phyloP scores from a whole-genome alignment of 2,113 vertebrate species.

The Gasterosteus aculeatus region DNA sequence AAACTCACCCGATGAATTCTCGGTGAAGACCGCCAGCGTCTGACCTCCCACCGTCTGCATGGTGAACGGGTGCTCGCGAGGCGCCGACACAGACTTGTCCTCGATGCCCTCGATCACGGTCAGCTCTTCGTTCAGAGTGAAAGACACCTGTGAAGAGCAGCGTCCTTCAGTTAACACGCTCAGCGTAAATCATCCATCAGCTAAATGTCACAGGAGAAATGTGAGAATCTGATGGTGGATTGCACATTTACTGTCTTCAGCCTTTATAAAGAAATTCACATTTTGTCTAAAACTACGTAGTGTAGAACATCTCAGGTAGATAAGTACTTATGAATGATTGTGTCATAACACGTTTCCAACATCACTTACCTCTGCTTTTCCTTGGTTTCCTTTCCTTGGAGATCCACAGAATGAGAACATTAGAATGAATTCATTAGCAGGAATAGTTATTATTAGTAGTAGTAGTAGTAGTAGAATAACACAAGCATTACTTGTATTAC shows the following conservation, averaged over 20 bases:
- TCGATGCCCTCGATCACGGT: constrained; percentile 88
- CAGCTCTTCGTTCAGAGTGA: constrained; percentile 96
- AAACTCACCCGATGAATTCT: constrained; percentile 88
- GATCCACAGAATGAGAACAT: constrained; percentile 14
- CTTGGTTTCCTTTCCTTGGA: constrained; percentile 79
- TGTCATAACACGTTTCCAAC: not conserved
- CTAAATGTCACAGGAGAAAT: not conserved
- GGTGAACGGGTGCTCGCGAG: constrained; percentile 94
- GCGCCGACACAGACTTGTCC: constrained; percentile 89
- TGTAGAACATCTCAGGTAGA: not conserved
- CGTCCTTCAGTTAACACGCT: not conserved
- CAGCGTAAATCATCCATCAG: not conserved
- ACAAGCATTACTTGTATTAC: not conserved
- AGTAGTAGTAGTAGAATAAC: too few species aligned
- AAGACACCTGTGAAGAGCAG: constrained; percentile 86
- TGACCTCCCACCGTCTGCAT: constrained; percentile 97
- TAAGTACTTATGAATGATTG: not conserved
- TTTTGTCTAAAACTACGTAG: too few species aligned
- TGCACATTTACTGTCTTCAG: not conserved
- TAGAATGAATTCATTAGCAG: not conserved
- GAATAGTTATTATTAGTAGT: not conserved
- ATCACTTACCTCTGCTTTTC: constrained; percentile 80
- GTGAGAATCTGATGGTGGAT: not conserved
- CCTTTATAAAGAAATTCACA: not conserved
- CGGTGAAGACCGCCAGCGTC: constrained; percentile 93